These are phyloP conservation scores for Bubo scandiacus DNA, from an alignment of 2,113 vertebrate species.

Conservation along the genomic window DNA sequence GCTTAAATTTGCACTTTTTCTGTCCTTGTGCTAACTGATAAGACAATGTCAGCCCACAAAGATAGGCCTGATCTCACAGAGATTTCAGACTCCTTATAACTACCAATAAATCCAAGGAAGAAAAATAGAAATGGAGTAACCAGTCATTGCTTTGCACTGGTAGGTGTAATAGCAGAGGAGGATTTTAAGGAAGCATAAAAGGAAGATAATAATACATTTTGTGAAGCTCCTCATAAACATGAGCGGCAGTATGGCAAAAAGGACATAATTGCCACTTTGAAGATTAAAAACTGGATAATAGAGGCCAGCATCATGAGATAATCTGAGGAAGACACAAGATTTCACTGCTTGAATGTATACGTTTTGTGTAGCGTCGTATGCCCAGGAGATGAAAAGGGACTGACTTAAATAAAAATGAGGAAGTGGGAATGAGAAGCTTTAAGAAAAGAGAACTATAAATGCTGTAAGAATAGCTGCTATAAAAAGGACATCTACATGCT, in stretches of 20 bases:
- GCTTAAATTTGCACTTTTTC: conserved; percentile 26
- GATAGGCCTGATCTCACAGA: not conserved
- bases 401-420: conserved; percentile 30
- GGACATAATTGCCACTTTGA: not conserved
- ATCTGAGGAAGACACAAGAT: conserved; percentile 6
- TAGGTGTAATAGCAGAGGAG: not conserved
- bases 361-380: not conserved
- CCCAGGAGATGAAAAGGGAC: not conserved
- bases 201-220: not conserved
- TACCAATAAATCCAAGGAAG: not conserved
- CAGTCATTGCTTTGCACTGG: not conserved
- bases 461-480: conserved; percentile 36
- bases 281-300: not conserved
- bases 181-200: conserved; percentile 1
- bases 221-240: not conserved
- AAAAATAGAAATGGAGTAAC: not conserved
- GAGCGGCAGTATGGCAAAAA: not conserved
- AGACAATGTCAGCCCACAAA: not conserved
- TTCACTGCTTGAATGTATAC: not conserved
- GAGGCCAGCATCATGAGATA: not conserved
- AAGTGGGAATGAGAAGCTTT: conserved; percentile 34
- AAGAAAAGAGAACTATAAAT: conserved; percentile 55
- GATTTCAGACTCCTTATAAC: not conserved
- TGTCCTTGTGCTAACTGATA: not conserved
- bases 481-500: conserved; percentile 41